These are phyloP conservation scores for Heterotilapia buettikoferi DNA, from an alignment of 2,113 vertebrate species.

Conservation along the genomic window DNA sequence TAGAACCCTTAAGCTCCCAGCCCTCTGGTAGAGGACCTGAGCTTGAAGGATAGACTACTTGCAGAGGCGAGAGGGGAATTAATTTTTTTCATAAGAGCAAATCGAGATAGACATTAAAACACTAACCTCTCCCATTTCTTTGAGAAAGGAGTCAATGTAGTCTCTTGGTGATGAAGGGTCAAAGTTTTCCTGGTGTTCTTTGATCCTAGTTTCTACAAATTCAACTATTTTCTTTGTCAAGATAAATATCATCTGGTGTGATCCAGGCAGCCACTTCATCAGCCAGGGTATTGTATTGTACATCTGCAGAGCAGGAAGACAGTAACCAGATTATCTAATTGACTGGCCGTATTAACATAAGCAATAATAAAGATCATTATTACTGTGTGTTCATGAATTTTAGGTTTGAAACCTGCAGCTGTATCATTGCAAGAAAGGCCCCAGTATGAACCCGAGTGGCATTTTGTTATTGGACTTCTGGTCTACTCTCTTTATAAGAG, in stretches of 20 bases:
- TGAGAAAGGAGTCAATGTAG: constrained; percentile 79
- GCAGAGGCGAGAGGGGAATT: too few relatives aligned
- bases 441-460: neutral
- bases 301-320: constrained; percentile 48
- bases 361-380: neutral
- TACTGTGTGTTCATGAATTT: neutral
- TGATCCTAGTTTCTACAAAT: constrained; percentile 41
- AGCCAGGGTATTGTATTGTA: constrained; percentile 66
- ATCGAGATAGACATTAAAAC: neutral
- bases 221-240: neutral
- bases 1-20: too few relatives aligned
- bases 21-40: too few relatives aligned
- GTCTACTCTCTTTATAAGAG: too few relatives aligned
- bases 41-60: too few relatives aligned
- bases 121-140: constrained; percentile 75
- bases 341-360: neutral
- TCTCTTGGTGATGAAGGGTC: constrained; percentile 72
- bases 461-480: neutral
- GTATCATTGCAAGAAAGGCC: neutral
- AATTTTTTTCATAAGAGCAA: neutral
- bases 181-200: constrained; percentile 68
- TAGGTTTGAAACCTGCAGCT: neutral
- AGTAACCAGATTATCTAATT: neutral
- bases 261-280: constrained; percentile 71
- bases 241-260: constrained; percentile 60